These are phyloP conservation scores for Amniataba percoides DNA, from an alignment of 2,797 vertebrate species.

Conservation along the genomic window DNA sequence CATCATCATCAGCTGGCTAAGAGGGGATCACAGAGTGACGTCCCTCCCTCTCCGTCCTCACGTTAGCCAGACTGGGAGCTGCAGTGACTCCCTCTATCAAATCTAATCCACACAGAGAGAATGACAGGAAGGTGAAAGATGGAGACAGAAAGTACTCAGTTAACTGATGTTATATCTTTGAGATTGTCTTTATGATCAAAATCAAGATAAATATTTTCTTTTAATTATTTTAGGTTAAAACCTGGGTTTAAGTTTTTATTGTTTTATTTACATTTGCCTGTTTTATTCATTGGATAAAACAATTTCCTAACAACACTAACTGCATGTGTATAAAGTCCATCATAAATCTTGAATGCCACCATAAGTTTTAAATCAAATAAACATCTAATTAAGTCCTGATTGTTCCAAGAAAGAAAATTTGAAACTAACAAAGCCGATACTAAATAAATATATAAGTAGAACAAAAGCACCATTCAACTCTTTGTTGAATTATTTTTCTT, in stretches of 20 bases:
- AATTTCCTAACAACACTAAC: no score
- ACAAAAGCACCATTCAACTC: no score
- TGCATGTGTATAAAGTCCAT: background rate
- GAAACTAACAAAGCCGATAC: background rate
- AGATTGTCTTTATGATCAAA: no score
- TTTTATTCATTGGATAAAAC: no score
- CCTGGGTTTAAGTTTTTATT: no score
- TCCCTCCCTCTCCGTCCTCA: constrained; percentile 18
- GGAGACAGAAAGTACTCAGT: background rate
- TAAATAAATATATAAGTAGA: no score
- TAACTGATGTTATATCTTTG: no score
- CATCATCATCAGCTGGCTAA: constrained; percentile 60
- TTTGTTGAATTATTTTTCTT: background rate
- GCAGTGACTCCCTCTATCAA: constrained; percentile 29
- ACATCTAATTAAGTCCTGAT: background rate
- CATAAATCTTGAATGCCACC: background rate
- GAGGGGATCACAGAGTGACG: constrained; percentile 34
- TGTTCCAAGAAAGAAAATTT: background rate
- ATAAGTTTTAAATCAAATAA: no score
- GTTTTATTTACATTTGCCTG: no score
- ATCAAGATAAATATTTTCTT: no score
- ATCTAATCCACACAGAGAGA: constrained; percentile 14
- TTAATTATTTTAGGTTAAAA: no score
- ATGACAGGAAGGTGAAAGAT: background rate
- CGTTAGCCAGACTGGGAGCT: constrained; percentile 23